These are phyloP conservation scores for Cyprinodon variegatus DNA, from an alignment of 2,113 vertebrate species.

Conservation along the genomic window DNA sequence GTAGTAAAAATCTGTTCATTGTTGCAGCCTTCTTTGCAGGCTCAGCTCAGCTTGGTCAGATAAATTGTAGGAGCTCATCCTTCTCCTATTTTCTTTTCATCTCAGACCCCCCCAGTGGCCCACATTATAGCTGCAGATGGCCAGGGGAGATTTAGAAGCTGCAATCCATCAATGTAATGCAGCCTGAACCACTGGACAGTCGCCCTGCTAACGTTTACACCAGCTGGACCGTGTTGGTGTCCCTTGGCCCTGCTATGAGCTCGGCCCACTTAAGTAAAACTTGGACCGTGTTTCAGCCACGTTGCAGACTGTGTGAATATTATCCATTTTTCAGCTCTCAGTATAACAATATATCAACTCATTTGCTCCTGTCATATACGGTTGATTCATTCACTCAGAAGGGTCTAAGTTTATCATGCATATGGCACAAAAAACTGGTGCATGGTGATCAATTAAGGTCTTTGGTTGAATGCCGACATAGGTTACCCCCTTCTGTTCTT, in stretches of 20 bases:
- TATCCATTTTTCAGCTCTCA: constrained; percentile 21
- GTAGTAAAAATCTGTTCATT: constrained; percentile 63
- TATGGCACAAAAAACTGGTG: background rate
- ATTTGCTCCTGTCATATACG: constrained; percentile 10
- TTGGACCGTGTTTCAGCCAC: constrained; percentile 18
- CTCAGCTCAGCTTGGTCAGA: constrained; percentile 61
- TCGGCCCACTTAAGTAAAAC: constrained; percentile 52
- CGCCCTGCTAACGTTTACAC: constrained; percentile 57
- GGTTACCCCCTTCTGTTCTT: too few species aligned
- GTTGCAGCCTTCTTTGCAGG: constrained; percentile 47
- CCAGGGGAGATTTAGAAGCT: constrained; percentile 74
- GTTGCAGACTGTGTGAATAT: constrained; percentile 20
- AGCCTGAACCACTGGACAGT: constrained; percentile 62
- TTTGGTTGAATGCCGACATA: background rate
- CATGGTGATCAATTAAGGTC: background rate
- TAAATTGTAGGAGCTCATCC: constrained; percentile 75
- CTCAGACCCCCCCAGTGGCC: constrained; percentile 69
- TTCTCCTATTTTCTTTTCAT: constrained; percentile 72
- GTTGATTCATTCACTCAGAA: background rate
- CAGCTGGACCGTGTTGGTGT: constrained; percentile 45
- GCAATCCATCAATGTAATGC: constrained; percentile 77
- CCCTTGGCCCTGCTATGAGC: constrained; percentile 28
- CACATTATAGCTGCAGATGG: constrained; percentile 77
- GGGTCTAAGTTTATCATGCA: background rate
- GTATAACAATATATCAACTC: constrained; percentile 37